Percentiles rank a stretch among this genome's conserved stretches.
phyloP scores from a whole-genome alignment of 2,888 invertebrate genomes.

The Nomada fabriciana region DNA sequence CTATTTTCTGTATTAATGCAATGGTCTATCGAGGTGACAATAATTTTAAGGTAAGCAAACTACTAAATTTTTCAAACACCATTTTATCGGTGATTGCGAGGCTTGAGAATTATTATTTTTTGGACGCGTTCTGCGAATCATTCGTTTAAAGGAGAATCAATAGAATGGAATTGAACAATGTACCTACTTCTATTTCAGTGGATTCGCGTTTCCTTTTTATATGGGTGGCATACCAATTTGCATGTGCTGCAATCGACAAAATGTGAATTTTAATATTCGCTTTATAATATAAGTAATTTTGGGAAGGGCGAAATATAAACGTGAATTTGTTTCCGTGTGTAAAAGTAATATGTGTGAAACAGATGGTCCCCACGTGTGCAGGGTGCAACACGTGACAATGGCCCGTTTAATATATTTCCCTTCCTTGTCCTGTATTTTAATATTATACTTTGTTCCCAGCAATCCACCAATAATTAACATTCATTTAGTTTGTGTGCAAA shows the following conservation, averaged over 20 bases:
- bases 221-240: too few relatives aligned
- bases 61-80: not conserved
- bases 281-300: constrained; percentile 1
- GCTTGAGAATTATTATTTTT: not conserved
- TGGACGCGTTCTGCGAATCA: not conserved
- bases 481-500: not conserved
- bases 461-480: not conserved
- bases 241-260: not conserved
- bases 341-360: constrained; percentile 29
- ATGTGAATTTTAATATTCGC: not conserved
- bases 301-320: not conserved
- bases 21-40: not conserved
- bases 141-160: too few relatives aligned
- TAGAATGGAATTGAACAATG: too few relatives aligned
- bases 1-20: not conserved
- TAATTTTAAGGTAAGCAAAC: constrained; percentile 10
- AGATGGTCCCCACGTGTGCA: constrained; percentile 21
- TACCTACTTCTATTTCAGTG: too few relatives aligned
- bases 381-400: constrained; percentile 36
- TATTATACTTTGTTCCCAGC: not conserved
- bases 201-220: too few relatives aligned
- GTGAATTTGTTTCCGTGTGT: not conserved
- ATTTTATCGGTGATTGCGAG: not conserved
- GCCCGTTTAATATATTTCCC: not conserved
- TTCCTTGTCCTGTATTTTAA: constrained; percentile 1